Base-by-base conservation (phyloP, 2,888 invertebrate genomes). In the Emmelina monodactyla region DNA sequence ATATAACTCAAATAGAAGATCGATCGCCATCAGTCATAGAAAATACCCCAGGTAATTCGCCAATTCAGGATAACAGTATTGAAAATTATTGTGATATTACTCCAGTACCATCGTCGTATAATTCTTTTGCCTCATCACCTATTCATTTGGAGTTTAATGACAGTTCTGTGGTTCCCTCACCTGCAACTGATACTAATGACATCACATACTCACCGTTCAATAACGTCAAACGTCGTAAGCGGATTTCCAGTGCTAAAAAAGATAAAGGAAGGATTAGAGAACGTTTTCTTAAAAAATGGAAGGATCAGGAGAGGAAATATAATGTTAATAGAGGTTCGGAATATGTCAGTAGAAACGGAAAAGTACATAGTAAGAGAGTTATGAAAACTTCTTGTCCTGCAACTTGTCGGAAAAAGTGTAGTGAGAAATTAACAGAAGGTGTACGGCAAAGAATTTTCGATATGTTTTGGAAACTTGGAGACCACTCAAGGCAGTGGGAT, bases 401-500 rank as follows among this genome's bases (percentile, higher is more conserved):
- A 32, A 35, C 22, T 14, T 38, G 38, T 33, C 22, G 33, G 12
- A 38, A 38, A 34, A 35, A 33, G 31, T 37, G 34, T 15, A 28
- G 11, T 14, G 28, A 37, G 16, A 37, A 31, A 37, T 14, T 37
- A 19, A 10, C 34, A 16, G 33, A 34, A 33, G 31, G 28, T 11
- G 7, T 14, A 9, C 31, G 33, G 22, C 11, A 19, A 19, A 4
- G 25, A 25, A 32, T 35, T 30, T 35, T 38, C 35, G 14, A 35
- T 14, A 33, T 30, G 30, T 35, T 38, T 28, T 38, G 38, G 38
- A 16, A 19, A 30, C 19, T 38, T 33, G 33, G 38, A 30, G 33
- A 38, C 16, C 35, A 38, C 19, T 30, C 38, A 22, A 32, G 33
- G 16, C 35, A 35, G 10, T 38, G 38, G 35, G 35, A 31, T 30